phyloP scores from a whole-genome alignment of 2,797 vertebrate species.

The Parauchenoglanis punctatus region DNA sequence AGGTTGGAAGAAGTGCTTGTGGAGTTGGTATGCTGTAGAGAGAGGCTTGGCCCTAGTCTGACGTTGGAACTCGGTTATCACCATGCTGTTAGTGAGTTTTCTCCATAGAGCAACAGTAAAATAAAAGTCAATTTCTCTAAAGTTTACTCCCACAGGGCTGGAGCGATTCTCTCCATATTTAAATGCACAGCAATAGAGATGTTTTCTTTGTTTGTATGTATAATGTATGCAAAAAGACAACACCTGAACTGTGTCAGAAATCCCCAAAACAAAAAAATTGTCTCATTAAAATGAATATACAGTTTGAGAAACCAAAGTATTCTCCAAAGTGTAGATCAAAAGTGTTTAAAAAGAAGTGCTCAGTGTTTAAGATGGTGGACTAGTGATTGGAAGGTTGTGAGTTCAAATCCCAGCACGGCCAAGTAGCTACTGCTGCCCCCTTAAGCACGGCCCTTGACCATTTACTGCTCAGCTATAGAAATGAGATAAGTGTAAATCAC shows the following conservation, averaged over 20 bases:
- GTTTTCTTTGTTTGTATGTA: background rate
- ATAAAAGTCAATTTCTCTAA: background rate
- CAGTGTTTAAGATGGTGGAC: no score
- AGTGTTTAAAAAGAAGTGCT: background rate
- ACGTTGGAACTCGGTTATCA: constrained; percentile 46
- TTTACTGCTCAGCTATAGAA: no score
- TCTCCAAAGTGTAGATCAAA: background rate
- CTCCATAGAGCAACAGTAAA: background rate
- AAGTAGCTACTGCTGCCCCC: no score
- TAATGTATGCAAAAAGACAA: background rate
- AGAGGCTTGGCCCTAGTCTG: background rate
- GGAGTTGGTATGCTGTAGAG: background rate
- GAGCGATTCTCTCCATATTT: background rate
- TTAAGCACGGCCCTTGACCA: no score
- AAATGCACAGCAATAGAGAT: background rate
- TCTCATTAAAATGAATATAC: background rate
- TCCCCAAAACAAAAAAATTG: background rate
- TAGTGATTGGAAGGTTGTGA: no score
- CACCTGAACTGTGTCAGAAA: no score
- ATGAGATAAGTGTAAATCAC: no score
- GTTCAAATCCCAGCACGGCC: no score
- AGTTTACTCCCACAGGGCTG: background rate
- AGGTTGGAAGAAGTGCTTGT: background rate
- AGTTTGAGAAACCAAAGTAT: background rate
- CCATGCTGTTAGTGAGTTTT: background rate